These are phyloP conservation scores for Alsophila aescularia DNA, from an alignment of 2,888 invertebrate species.

Conservation along the genomic window DNA sequence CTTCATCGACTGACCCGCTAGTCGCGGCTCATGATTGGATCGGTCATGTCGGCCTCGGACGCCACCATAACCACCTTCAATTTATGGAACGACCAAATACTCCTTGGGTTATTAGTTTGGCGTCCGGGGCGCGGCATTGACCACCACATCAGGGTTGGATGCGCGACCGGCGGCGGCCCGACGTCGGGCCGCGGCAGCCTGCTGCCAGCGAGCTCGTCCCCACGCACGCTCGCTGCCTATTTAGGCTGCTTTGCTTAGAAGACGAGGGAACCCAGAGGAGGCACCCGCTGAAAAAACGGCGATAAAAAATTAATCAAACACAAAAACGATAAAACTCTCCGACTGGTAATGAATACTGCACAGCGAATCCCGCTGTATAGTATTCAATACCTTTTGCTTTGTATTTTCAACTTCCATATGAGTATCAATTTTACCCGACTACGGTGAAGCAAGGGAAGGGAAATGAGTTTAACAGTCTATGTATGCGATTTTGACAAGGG, in stretches of 20 bases:
- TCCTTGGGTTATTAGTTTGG: conserved; percentile 31
- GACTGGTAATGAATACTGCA: no score
- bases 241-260: conserved; percentile 35
- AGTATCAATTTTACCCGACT: no score
- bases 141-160: conserved; percentile 17
- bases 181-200: conserved; percentile 33
- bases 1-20: conserved; percentile 32
- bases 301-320: conserved; percentile 17
- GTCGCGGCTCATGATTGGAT: conserved; percentile 7
- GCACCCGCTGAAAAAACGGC: conserved; percentile 33
- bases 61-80: conserved; percentile 5
- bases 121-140: conserved; percentile 33
- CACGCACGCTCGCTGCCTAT: conserved; percentile 14
- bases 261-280: conserved; percentile 35
- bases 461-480: no score
- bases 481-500: no score
- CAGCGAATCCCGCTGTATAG: no score
- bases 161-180: conserved; percentile 30
- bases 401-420: no score
- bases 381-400: no score
- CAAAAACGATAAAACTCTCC: no score
- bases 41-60: conserved; percentile 33
- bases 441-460: no score
- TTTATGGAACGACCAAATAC: conserved; percentile 17
- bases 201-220: conserved; percentile 22